Evolutionary conservation across 2,888 invertebrate genomes (phyloP).

Genomic region (Limnephilus lunatus): DNA sequence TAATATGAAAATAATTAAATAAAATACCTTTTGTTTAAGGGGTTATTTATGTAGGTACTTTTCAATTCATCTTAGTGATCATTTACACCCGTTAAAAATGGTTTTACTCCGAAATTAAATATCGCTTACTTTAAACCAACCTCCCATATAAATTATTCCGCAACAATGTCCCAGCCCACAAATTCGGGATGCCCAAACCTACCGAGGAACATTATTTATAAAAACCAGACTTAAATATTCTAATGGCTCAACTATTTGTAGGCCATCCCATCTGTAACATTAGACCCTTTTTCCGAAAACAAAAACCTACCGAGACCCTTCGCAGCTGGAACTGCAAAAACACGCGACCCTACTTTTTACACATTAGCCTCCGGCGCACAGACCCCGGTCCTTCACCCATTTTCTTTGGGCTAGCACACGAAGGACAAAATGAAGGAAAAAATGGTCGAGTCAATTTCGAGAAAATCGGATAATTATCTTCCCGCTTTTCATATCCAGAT

Average conservation of each 20-base stretch:
- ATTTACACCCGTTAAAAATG: not conserved
- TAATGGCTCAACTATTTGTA: constrained; percentile 47
- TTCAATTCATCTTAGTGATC: not conserved
- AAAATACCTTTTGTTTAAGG: not conserved
- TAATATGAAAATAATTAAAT: not conserved
- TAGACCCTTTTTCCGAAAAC: constrained; percentile 41
- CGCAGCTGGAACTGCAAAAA: constrained; percentile 33
- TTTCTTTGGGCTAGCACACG: constrained; percentile 20
- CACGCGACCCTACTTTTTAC: constrained; percentile 19
- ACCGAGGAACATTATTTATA: constrained; percentile 33
- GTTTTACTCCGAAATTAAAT: not conserved
- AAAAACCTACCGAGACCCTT: constrained; percentile 35
- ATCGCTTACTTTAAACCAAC: not conserved
- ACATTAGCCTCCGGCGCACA: not conserved
- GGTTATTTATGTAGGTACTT: not conserved
- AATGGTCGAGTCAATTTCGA: constrained; percentile 20
- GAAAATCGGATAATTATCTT: constrained; percentile 43
- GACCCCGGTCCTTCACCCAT: constrained; percentile 9
- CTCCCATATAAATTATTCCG: not conserved
- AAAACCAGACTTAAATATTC: constrained; percentile 43
- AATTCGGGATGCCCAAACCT: not conserved
- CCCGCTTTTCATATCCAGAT: not conserved
- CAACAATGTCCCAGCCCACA: not conserved
- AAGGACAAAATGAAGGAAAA: constrained; percentile 42
- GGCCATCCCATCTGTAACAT: constrained; percentile 35